Evolutionary conservation across 2,888 invertebrate species (phyloP).

Genomic region (Microctonus brassicae): DNA sequence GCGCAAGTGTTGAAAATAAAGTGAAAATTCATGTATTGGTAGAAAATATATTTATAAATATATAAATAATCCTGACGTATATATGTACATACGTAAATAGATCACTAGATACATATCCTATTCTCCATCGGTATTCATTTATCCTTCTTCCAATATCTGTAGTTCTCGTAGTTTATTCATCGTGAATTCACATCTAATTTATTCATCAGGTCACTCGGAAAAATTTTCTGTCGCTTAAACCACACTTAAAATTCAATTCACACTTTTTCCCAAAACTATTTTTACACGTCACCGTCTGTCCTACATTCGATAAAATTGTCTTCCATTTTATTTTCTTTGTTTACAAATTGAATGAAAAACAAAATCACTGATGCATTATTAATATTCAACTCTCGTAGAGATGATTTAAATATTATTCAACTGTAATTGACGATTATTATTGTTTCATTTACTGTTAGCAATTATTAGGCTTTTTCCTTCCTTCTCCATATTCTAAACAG

Average conservation of each 20-base stretch:
- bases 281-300: neutral
- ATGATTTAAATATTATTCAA: neutral
- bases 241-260: neutral
- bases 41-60: too few species aligned
- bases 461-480: too few species aligned
- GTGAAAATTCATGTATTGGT: too few species aligned
- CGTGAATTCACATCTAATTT: slow-evolving; percentile 7
- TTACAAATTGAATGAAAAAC: neutral
- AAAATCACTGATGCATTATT: too few species aligned
- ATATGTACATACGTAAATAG: neutral
- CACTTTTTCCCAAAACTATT: neutral
- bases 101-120: neutral
- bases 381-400: neutral
- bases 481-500: too few species aligned
- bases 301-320: neutral
- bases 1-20: too few species aligned
- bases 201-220: neutral
- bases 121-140: neutral
- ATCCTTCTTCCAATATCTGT: neutral
- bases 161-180: neutral
- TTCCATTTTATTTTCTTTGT: neutral
- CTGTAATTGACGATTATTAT: neutral
- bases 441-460: neutral
- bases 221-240: neutral
- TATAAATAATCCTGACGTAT: neutral